phyloP scores from a whole-genome alignment of 2,888 invertebrate genomes.

The Onthophagus sagittarius region DNA sequence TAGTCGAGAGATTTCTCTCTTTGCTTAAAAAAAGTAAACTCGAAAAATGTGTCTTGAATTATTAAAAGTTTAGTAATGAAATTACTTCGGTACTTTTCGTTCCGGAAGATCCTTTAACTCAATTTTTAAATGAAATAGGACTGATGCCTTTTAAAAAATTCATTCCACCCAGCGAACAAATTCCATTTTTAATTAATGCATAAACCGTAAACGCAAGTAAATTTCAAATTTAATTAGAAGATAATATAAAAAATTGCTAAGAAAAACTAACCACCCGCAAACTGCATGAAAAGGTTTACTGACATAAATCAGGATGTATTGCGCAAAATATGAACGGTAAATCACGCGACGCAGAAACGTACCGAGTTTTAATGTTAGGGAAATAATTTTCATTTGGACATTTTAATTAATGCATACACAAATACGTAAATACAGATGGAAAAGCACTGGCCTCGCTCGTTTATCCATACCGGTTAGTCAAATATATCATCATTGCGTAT shows the following conservation, averaged over 20 bases:
- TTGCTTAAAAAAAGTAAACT: neutral
- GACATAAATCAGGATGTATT: neutral
- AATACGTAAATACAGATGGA: neutral
- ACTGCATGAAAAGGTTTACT: neutral
- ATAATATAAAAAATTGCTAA: too few relatives aligned
- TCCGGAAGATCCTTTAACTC: neutral
- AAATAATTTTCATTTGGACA: slow-evolving; percentile 6
- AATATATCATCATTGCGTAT: neutral
- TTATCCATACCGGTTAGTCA: neutral
- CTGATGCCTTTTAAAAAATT: neutral
- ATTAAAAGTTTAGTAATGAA: neutral
- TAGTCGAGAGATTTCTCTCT: neutral
- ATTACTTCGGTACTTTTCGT: neutral
- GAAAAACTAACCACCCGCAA: too few relatives aligned
- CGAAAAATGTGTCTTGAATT: neutral
- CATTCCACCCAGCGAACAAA: neutral
- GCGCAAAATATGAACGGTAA: neutral
- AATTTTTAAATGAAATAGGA: neutral
- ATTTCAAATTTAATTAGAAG: neutral
- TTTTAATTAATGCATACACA: slow-evolving; percentile 9
- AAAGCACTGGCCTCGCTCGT: neutral
- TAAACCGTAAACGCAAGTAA: neutral
- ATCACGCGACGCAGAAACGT: neutral
- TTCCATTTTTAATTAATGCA: neutral
- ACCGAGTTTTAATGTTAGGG: neutral